phyloP scores from a whole-genome alignment of 2,113 vertebrate species.

The Cephalopholis sonnerati region DNA sequence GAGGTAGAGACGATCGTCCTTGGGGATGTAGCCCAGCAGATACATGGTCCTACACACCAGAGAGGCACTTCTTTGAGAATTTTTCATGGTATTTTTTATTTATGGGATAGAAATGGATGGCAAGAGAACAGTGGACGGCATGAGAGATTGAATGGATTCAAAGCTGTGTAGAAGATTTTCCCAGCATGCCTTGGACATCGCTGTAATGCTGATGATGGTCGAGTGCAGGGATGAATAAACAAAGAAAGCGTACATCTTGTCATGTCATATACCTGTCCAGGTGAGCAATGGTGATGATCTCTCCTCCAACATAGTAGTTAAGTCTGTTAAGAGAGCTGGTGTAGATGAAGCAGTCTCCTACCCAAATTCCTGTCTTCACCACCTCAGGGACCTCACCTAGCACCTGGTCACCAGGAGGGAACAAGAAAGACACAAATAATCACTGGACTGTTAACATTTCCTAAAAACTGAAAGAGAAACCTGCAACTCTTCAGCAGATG shows the following conservation, averaged over 20 bases:
- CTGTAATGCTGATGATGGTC: no score
- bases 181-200: neutral
- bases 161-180: neutral
- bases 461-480: neutral
- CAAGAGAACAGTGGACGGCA: neutral
- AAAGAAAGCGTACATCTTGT: neutral
- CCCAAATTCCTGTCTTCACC: slow-evolving; percentile 95
- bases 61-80: neutral
- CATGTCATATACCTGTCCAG: slow-evolving; percentile 92
- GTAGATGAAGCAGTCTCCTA: slow-evolving; percentile 97
- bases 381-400: slow-evolving; percentile 94
- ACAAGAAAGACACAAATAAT: neutral
- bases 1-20: slow-evolving; percentile 94
- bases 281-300: slow-evolving; percentile 96
- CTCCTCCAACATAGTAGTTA: slow-evolving; percentile 96
- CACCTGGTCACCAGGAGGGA: slow-evolving; percentile 80
- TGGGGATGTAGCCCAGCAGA: slow-evolving; percentile 95
- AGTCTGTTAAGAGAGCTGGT: slow-evolving; percentile 96
- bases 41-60: slow-evolving; percentile 89
- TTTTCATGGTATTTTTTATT: neutral
- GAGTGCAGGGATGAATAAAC: neutral
- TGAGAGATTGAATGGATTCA: neutral
- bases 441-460: neutral
- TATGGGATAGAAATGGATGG: neutral
- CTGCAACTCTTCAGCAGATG: neutral